Base-by-base conservation (phyloP, 64 coral and sea anemone genomes). In the Montipora foliosa region DNA sequence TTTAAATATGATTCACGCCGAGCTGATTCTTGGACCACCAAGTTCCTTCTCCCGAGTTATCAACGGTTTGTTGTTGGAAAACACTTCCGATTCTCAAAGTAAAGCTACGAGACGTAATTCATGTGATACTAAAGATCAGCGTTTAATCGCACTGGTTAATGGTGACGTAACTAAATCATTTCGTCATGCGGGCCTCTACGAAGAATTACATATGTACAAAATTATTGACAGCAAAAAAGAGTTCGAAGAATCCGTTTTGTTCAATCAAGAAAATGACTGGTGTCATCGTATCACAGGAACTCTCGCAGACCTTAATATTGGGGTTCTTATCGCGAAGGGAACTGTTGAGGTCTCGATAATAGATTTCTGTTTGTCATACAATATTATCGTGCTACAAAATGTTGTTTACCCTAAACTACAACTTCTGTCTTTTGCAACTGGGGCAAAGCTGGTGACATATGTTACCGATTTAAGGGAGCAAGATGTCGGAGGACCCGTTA, bases 121-220 rank as follows among this genome's bases (percentile, higher is more conserved):
- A 19, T 4, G 22, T 60, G 6, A 53, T 10, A 1, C 22, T 59
- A 11, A 50, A 19, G 24, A 0, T 8, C 50, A 53, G 55, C 16
- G 49, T 49, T 61, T 6, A 15, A 47, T 87, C 5, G 92, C 85
- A 5, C 66, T 93, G 15, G 52, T 93, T 15, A 74, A 93, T 75
- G 92, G 92, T 20, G 92, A 93, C 64, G 22, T 93, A 3, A 93
- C 92, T 13, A 4, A 62, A 20, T 77, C 68, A 24, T 93, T 88
- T 81, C 76, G 77, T 1, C 82, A 93, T 44, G 44, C 11, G 24
- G 92, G 92, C 6, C 66, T 79, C 13, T 80, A 88, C 67, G 76
- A 93, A 58, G 85, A 77, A 57, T 67, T 88, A 15, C 82, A 74
- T 5, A 81, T 58, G 4, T 67, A 71, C 64, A 78, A 52, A 69